Evolutionary conservation across 2,113 vertebrate genomes (phyloP).

Genomic region (Mormoops blainvillei): DNA sequence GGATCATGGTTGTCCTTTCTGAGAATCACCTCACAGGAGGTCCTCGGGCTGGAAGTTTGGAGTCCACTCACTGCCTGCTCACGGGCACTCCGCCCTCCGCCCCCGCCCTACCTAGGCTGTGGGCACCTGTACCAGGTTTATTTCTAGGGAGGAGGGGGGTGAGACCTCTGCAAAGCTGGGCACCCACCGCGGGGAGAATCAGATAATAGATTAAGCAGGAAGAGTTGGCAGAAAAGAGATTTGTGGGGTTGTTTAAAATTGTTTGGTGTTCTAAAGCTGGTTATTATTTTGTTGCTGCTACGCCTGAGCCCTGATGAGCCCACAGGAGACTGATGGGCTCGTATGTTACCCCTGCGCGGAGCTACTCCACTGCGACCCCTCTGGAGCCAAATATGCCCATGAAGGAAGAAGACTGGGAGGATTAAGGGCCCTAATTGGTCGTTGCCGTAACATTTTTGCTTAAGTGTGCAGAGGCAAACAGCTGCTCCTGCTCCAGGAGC

Average conservation of each 20-base stretch:
- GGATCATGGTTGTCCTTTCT: background rate
- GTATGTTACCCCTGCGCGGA: slow-evolving; percentile 47
- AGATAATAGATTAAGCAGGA: background rate
- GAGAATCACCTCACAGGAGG: background rate
- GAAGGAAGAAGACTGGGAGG: slow-evolving; percentile 69
- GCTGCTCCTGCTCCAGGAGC: slow-evolving; percentile 27
- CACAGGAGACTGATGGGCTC: slow-evolving; percentile 65
- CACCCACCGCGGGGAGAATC: background rate
- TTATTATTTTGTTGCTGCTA: slow-evolving; percentile 46
- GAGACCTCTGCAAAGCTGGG: background rate
- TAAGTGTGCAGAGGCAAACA: slow-evolving; percentile 56
- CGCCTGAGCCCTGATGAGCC: slow-evolving; percentile 66
- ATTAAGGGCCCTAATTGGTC: slow-evolving; percentile 73
- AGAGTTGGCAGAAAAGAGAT: background rate
- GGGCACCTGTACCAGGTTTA: background rate
- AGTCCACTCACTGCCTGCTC: background rate
- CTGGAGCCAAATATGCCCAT: slow-evolving; percentile 55
- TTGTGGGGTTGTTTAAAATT: slow-evolving; percentile 47
- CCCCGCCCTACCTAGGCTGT: background rate
- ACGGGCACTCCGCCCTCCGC: rapidly evolving
- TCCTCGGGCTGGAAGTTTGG: background rate
- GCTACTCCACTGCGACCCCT: slow-evolving; percentile 1
- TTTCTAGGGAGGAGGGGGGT: background rate
- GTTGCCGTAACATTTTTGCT: slow-evolving; percentile 76
- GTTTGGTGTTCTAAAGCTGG: background rate